These are phyloP conservation scores for Maconellicoccus hirsutus DNA, from an alignment of 1,140 invertebrate genomes.

Conservation along the genomic window DNA sequence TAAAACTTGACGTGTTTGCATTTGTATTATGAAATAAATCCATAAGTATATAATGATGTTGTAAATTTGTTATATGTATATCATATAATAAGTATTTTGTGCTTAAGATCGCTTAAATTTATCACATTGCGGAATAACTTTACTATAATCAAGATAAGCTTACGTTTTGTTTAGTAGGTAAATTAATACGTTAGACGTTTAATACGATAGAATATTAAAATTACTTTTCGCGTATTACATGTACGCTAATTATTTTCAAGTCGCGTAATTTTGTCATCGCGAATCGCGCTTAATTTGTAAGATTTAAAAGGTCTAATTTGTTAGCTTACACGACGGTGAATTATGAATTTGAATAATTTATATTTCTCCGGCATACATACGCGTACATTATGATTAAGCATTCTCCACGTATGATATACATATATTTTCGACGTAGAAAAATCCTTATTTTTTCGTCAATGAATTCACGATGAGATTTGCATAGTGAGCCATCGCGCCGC, in stretches of 20 bases:
- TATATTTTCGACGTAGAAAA: too few species aligned
- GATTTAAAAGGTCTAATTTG: slow-evolving; percentile 9
- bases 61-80: too few species aligned
- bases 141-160: background rate
- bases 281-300: background rate
- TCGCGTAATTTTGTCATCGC: background rate
- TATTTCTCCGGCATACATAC: background rate
- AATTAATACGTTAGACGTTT: background rate
- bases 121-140: background rate
- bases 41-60: too few species aligned
- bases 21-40: too few species aligned
- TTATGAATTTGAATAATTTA: slow-evolving; percentile 6
- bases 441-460: too few species aligned
- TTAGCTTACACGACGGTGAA: background rate
- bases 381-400: too few species aligned
- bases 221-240: background rate
- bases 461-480: too few species aligned
- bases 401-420: too few species aligned
- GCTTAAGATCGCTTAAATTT: background rate
- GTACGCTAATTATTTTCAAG: background rate
- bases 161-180: background rate
- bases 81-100: too few species aligned
- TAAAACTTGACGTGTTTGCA: too few species aligned
- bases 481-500: too few species aligned
- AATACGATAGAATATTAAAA: background rate